phyloP scores from a whole-genome alignment of 2,113 vertebrate species.

The Petrocephalus zakoni region DNA sequence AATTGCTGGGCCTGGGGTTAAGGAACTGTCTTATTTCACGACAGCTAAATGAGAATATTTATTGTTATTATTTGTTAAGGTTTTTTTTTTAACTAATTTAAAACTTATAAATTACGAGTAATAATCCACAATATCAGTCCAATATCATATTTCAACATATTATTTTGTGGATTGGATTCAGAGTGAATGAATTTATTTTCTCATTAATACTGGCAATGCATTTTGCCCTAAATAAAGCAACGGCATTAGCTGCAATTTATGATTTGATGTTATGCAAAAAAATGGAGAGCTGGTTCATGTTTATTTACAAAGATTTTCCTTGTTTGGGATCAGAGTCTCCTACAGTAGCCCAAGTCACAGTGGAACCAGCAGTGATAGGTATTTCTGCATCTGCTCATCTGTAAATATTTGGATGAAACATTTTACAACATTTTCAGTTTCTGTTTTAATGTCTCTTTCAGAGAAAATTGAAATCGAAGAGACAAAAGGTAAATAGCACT shows the following conservation, averaged over 20 bases:
- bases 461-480: neutral
- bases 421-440: neutral
- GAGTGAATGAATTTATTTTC: neutral
- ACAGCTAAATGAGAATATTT: neutral
- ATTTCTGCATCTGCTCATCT: neutral
- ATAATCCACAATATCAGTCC: neutral
- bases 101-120: neutral
- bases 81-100: neutral
- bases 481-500: neutral
- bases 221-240: neutral
- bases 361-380: neutral
- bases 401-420: neutral
- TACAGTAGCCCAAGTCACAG: neutral
- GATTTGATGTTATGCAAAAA: neutral
- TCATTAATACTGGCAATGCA: neutral
- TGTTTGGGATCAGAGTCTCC: neutral
- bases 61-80: neutral
- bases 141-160: neutral
- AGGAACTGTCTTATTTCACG: neutral
- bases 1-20: neutral
- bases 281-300: neutral
- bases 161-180: neutral
- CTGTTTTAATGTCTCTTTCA: neutral
- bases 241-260: neutral
- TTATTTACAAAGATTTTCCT: neutral